These are phyloP conservation scores for Lochmaea crataegi DNA, from an alignment of 2,888 invertebrate genomes.

Conservation along the genomic window DNA sequence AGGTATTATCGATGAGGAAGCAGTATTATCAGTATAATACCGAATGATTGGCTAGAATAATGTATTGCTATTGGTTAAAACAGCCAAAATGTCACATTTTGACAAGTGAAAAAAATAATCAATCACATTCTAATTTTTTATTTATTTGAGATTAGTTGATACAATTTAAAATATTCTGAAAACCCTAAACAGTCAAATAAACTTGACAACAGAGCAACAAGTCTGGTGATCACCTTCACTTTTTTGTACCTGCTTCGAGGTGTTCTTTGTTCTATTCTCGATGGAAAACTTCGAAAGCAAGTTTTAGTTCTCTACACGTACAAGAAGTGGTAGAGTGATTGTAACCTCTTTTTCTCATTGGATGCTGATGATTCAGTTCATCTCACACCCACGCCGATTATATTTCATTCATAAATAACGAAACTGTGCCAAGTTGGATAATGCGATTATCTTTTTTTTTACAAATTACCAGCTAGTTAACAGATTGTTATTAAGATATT, in stretches of 20 bases:
- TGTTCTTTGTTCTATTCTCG: conserved; percentile 40
- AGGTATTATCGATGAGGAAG: no score
- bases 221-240: conserved; percentile 34
- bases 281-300: conserved; percentile 21
- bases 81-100: no score
- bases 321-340: conserved; percentile 12
- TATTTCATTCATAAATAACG: conserved; percentile 46
- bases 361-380: conserved; percentile 33
- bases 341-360: conserved; percentile 14
- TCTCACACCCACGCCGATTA: conserved; percentile 39
- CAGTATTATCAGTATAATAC: no score
- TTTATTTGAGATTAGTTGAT: neutral
- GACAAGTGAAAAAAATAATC: no score
- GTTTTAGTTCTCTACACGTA: conserved; percentile 12
- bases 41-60: no score
- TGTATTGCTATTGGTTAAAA: no score
- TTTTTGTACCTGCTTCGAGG: conserved; percentile 40
- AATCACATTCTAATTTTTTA: no score
- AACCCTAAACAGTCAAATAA: neutral
- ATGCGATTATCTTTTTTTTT: conserved; percentile 18
- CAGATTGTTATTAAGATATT: conserved; percentile 4
- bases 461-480: neutral
- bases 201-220: conserved; percentile 36
- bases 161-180: neutral
- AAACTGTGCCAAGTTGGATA: conserved; percentile 45